These are phyloP conservation scores for Glyphotaelius pellucidus DNA, from an alignment of 2,888 invertebrate species.

Conservation along the genomic window DNA sequence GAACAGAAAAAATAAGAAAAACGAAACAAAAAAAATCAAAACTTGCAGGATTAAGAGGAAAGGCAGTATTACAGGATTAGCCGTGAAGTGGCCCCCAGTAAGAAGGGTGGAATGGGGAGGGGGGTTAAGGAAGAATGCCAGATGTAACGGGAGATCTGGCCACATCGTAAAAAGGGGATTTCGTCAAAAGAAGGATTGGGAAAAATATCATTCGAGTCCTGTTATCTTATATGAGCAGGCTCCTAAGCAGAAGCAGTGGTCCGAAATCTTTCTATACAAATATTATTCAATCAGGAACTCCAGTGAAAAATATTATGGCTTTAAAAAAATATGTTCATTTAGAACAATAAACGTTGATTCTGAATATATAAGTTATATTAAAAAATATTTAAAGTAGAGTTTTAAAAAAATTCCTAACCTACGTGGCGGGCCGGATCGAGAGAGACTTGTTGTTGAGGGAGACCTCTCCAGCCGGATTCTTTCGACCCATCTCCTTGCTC, in stretches of 20 bases:
- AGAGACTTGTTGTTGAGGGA: too few species aligned
- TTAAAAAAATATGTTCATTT: too few species aligned
- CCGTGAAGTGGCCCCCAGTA: neutral
- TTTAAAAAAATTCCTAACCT: too few species aligned
- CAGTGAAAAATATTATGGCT: too few species aligned
- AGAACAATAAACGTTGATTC: too few species aligned
- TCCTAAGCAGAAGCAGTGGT: neutral
- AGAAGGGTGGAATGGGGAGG: neutral
- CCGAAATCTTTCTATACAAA: neutral
- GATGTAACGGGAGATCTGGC: constrained; percentile 23
- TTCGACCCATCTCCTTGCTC: too few species aligned
- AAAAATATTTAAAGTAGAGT: too few species aligned
- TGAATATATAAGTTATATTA: too few species aligned
- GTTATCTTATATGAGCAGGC: constrained; percentile 21
- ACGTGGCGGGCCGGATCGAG: too few species aligned
- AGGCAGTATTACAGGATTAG: neutral
- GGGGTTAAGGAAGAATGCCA: constrained; percentile 32
- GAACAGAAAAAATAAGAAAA: neutral
- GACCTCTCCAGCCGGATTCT: too few species aligned
- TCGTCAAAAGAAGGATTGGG: constrained; percentile 29
- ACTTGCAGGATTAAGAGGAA: neutral
- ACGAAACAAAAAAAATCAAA: neutral
- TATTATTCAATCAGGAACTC: neutral
- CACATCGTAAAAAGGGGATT: constrained; percentile 28
- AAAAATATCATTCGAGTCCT: constrained; percentile 18